Evolutionary conservation across 2,797 vertebrate species (phyloP).

Genomic region (Rhynchotus rufescens): DNA sequence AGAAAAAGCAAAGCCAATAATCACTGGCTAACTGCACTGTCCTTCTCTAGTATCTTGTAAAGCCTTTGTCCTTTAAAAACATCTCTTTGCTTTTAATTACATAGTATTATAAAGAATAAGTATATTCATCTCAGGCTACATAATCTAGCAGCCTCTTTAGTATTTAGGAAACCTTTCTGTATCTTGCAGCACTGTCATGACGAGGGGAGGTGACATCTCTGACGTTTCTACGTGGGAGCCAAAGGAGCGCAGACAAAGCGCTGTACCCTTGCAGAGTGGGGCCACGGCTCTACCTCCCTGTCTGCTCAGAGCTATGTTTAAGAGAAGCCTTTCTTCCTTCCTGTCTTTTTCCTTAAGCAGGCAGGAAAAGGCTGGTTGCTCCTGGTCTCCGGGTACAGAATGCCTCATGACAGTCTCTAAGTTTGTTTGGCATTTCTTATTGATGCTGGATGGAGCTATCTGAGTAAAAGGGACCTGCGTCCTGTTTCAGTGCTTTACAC

Average conservation of each 20-base stretch:
- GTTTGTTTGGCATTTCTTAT: background rate
- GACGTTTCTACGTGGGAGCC: background rate
- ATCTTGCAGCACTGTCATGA: background rate
- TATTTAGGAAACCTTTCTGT: background rate
- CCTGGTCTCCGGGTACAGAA: background rate
- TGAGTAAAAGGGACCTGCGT: background rate
- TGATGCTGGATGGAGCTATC: background rate
- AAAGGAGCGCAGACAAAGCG: background rate
- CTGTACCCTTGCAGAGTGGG: background rate
- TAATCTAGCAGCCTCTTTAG: background rate
- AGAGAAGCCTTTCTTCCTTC: background rate
- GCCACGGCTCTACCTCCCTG: background rate
- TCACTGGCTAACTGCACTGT: background rate
- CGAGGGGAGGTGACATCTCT: background rate
- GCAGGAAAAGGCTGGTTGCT: background rate
- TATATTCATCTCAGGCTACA: background rate
- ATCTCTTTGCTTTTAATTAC: background rate
- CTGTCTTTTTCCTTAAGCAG: background rate
- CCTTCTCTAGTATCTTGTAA: background rate
- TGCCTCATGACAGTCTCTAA: background rate
- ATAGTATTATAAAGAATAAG: background rate
- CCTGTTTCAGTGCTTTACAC: accelerated
- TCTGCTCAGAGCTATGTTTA: background rate
- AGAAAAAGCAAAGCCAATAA: background rate
- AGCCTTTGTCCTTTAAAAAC: background rate